These are phyloP conservation scores for Tipula confusa DNA, from an alignment of 2,888 invertebrate species.

Conservation along the genomic window DNA sequence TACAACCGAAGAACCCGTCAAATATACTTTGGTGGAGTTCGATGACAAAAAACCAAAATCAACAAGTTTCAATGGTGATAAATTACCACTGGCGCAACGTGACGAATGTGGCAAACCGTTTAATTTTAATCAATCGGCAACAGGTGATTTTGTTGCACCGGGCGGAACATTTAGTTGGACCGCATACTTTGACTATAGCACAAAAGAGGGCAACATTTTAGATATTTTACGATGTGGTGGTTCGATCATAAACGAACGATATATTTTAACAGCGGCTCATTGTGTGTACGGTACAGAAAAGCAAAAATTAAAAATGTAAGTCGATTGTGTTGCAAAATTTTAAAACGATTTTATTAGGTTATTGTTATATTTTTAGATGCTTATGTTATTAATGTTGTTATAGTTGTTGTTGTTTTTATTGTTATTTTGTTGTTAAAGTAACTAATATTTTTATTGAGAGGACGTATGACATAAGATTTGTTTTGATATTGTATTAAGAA, in stretches of 20 bases:
- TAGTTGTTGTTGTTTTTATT: too few relatives aligned
- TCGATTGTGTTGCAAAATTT: too few relatives aligned
- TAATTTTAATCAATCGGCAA: background rate
- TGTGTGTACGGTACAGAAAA: conserved; percentile 32
- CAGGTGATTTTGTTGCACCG: background rate
- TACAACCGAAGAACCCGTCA: background rate
- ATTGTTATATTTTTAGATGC: background rate
- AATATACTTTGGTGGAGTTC: background rate
- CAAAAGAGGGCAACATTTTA: background rate
- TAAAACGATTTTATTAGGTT: background rate
- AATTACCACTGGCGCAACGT: background rate
- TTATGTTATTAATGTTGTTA: too few relatives aligned
- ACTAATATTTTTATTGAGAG: too few relatives aligned
- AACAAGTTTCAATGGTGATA: background rate
- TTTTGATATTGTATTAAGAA: too few relatives aligned
- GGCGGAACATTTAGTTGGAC: background rate
- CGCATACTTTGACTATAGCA: background rate
- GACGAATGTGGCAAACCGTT: background rate
- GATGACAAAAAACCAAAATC: background rate
- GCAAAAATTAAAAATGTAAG: background rate
- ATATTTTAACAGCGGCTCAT: conserved; percentile 66
- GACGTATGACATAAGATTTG: too few relatives aligned
- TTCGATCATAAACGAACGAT: conserved; percentile 61
- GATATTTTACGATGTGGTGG: conserved; percentile 60
- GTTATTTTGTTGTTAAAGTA: too few relatives aligned